Conservation (phyloP, 2,113 vertebrate species). For the Lepidothrix coronata region DNA sequence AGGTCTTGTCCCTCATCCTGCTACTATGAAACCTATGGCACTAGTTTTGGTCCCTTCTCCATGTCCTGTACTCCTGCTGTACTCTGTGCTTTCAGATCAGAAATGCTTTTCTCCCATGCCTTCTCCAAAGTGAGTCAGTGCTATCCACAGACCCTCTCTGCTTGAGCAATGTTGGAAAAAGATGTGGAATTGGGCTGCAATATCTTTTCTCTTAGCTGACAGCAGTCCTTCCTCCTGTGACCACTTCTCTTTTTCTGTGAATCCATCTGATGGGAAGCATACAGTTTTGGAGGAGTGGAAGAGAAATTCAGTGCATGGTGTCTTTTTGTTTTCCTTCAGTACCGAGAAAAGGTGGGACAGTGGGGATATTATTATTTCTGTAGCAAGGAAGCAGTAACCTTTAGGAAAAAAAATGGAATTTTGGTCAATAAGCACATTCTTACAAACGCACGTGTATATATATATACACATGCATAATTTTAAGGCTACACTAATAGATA, state of each 20-base stretch:
- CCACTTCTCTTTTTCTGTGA: not conserved
- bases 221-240: not conserved
- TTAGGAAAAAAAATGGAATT: not conserved
- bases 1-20: not conserved
- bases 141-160: not conserved
- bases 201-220: not conserved
- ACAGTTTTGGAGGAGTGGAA: not conserved
- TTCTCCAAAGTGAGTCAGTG: not conserved
- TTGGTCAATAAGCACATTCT: not conserved
- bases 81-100: not conserved
- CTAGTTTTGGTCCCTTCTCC: not conserved
- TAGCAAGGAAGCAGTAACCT: not conserved
- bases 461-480: not conserved
- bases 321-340: not conserved
- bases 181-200: not conserved
- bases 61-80: not conserved
- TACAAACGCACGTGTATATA: no score
- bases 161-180: not conserved
- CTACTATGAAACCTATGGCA: not conserved
- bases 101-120: not conserved
- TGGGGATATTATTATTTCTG: not conserved
- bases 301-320: not conserved
- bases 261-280: accelerated
- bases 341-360: not conserved
- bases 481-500: not conserved